Percentiles rank a stretch among this genome's conserved stretches.
Evolutionary conservation across 1,140 invertebrate genomes (phyloP).

Genomic region (Coenobita brevimanus): DNA sequence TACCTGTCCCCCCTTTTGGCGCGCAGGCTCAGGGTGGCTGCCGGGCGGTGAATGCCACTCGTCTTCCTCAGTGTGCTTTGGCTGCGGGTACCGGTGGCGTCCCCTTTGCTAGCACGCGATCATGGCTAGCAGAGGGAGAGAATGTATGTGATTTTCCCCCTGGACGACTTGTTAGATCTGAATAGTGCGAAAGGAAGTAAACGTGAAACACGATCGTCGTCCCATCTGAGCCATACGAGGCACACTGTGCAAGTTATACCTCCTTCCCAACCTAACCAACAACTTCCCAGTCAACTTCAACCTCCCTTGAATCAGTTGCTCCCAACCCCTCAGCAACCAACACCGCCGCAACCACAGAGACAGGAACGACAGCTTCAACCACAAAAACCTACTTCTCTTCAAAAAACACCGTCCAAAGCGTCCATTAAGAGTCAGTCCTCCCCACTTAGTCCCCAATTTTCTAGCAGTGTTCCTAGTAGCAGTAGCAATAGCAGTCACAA

Average conservation of each 20-base stretch:
- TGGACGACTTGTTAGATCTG: slow-evolving; percentile 75
- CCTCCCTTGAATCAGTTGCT: slow-evolving; percentile 50
- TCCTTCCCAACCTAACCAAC: slow-evolving; percentile 63
- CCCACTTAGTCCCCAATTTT: slow-evolving; percentile 27
- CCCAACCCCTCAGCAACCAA: slow-evolving; percentile 51
- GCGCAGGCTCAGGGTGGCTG: slow-evolving; percentile 48
- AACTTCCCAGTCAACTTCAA: slow-evolving; percentile 58
- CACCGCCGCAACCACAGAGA: slow-evolving; percentile 46
- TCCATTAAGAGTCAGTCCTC: slow-evolving; percentile 52
- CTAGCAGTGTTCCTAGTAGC: slow-evolving; percentile 56
- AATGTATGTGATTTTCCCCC: slow-evolving; percentile 77
- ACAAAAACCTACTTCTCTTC: slow-evolving; percentile 43
- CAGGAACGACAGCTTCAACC: slow-evolving; percentile 48
- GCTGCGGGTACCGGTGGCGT: slow-evolving; percentile 63
- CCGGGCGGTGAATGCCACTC: slow-evolving; percentile 49
- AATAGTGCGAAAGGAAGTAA: slow-evolving; percentile 72
- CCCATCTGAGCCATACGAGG: slow-evolving; percentile 59
- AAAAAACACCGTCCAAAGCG: slow-evolving; percentile 63
- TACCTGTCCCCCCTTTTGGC: slow-evolving; percentile 63
- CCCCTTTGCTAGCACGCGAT: slow-evolving; percentile 68
- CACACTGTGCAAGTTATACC: slow-evolving; percentile 56
- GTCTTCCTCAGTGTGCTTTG: slow-evolving; percentile 61
- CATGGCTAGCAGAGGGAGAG: slow-evolving; percentile 70
- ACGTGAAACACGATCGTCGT: slow-evolving; percentile 56
- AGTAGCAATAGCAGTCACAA: slow-evolving; percentile 69